Percentiles rank a stretch among this genome's conserved stretches.
phyloP scores from a whole-genome alignment of 2,888 invertebrate genomes.

The Exocentrus adspersus region DNA sequence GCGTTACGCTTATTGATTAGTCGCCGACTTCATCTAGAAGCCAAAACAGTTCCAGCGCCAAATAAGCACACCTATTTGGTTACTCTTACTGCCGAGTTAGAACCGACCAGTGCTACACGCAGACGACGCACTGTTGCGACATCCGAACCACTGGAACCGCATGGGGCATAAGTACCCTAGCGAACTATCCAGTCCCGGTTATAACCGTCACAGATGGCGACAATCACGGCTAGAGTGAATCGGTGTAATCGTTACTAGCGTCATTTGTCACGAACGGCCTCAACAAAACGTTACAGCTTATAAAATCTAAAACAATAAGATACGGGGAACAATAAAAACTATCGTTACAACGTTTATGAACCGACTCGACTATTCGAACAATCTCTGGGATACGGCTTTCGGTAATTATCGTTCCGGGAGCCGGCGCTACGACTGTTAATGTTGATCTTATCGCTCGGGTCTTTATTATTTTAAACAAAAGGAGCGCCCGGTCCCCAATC shows the following conservation, averaged over 20 bases:
- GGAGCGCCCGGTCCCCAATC: not conserved
- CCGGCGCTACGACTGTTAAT: not conserved
- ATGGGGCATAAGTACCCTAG: no score
- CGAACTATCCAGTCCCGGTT: no score
- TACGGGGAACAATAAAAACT: not conserved
- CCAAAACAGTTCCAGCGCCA: no score
- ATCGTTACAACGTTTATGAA: not conserved
- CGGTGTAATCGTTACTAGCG: not conserved
- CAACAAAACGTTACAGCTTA: not conserved
- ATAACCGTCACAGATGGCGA: no score
- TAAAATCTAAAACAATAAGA: slow-evolving; percentile 9
- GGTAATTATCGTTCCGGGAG: not conserved
- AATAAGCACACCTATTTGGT: no score
- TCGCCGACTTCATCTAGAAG: no score
- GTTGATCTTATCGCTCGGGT: slow-evolving; percentile 2
- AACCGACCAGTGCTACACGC: no score
- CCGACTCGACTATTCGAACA: slow-evolving; percentile 3
- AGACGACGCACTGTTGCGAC: no score
- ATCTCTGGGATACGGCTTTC: not conserved
- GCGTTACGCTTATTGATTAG: no score
- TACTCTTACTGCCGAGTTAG: no score
- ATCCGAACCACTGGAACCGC: no score
- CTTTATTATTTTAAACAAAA: slow-evolving; percentile 4
- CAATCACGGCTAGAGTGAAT: not conserved
- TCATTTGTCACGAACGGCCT: no score